Evolutionary conservation across 1,140 invertebrate species (phyloP).

Genomic region (Ptiloglossa arizonensis): DNA sequence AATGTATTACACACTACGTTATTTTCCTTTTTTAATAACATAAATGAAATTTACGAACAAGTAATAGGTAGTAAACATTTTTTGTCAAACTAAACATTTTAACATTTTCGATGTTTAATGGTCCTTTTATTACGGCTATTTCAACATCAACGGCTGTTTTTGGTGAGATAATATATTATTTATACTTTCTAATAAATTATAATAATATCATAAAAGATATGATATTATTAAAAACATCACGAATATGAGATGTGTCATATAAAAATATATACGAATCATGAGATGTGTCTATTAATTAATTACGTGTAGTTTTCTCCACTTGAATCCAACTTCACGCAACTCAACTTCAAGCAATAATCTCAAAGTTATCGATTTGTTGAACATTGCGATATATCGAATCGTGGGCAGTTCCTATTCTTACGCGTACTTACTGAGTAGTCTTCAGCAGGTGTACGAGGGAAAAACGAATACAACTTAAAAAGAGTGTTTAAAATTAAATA

Average conservation of each 20-base stretch:
- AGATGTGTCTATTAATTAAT: background rate
- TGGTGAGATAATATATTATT: background rate
- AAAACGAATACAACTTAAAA: background rate
- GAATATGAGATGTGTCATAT: too few species aligned
- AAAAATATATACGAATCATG: too few species aligned
- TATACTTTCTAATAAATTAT: background rate
- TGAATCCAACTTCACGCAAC: constrained; percentile 3
- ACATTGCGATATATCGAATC: background rate
- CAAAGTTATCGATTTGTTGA: background rate
- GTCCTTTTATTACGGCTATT: too few species aligned
- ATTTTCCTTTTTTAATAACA: too few species aligned
- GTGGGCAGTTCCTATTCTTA: background rate
- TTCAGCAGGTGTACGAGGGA: too few species aligned
- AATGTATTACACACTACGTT: background rate
- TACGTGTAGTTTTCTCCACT: background rate
- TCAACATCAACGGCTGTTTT: too few species aligned
- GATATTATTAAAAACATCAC: too few species aligned
- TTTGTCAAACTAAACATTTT: too few species aligned
- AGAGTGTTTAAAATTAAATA: background rate
- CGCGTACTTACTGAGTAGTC: background rate
- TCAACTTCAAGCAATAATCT: background rate
- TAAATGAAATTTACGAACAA: too few species aligned
- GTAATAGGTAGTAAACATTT: too few species aligned
- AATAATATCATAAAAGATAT: background rate
- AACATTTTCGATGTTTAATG: too few species aligned